Base-by-base conservation (phyloP, 2,888 invertebrate species). In the Fragum sueziense region DNA sequence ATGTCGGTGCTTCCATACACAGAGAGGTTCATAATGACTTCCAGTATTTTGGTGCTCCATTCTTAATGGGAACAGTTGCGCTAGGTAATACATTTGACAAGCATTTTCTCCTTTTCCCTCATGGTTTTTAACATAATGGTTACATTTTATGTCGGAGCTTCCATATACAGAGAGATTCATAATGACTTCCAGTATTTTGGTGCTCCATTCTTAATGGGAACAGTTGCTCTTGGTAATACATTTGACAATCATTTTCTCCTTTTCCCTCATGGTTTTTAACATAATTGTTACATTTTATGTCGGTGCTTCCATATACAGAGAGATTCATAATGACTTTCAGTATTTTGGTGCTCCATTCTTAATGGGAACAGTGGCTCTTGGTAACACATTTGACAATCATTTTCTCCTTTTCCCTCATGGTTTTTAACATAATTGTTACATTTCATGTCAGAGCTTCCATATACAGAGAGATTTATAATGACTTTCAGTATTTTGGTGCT, bases 361-460 rank as follows among this genome's bases (percentile, higher is more conserved):
- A 0, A 93, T 93, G 92, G 91, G 92, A 67, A 92, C 93, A n/a
- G 92, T 93, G 6, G 93, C 93, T n/a, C 80, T 93, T 59, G 91
- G 91, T 91, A 79, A 78, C n/a, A 57, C 9, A 57, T 22, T 22
- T 9, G 7, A 57, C 57, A 57, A 17, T 9, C 25, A 25, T 41
- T 57, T 11, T 33, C 25, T 29, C 11, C 31, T 29, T 33, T 62
- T 1, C n/a, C n/a, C n/a, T n/a, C n/a, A n/a, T n/a, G n/a, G n/a
- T n/a, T 54, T 85, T 86, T 17, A 85, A 93, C 92, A 90, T 92
- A 11, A 80, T 88, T 29, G 90, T 92, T 17, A 92, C 93, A 57
- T 92, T 92, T 74, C 88, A 90, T 82, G 91, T 93, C n/a, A 91
- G 92, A 27, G 74, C 91, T n/a, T 81, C 89, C 9, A 86, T 92